Evolutionary conservation across 1,140 invertebrate genomes (phyloP).

Genomic region (Caenorhabditis briggsae): DNA sequence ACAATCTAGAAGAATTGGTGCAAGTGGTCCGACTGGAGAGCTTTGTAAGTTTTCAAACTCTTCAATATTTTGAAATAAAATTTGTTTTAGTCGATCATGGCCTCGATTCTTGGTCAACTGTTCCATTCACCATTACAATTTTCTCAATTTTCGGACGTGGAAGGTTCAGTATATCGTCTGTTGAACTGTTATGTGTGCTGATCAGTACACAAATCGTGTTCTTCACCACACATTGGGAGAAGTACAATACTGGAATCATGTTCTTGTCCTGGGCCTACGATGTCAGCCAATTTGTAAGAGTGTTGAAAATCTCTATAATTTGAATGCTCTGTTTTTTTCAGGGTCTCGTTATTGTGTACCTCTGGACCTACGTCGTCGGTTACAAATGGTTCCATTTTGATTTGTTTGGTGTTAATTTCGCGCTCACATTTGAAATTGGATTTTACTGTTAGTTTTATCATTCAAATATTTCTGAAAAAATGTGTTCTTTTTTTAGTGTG

Average conservation of each 20-base stretch:
- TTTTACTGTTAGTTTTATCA: constrained; percentile 71
- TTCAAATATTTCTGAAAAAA: neutral
- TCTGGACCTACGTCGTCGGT: constrained; percentile 72
- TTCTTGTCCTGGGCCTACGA: constrained; percentile 81
- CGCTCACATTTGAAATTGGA: constrained; percentile 68
- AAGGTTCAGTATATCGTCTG: constrained; percentile 78
- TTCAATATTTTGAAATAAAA: no score
- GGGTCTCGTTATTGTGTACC: constrained; percentile 74
- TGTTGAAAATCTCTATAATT: neutral
- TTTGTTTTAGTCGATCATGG: constrained; percentile 76
- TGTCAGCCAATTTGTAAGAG: constrained; percentile 79
- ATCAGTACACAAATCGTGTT: constrained; percentile 79
- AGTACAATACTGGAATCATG: constrained; percentile 81
- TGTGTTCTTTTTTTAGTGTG: constrained; percentile 65
- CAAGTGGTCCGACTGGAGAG: constrained; percentile 80
- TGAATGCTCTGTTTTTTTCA: constrained; percentile 50
- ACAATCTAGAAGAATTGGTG: constrained; percentile 80
- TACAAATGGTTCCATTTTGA: constrained; percentile 73
- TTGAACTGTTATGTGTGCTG: constrained; percentile 77
- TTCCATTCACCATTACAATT: constrained; percentile 80
- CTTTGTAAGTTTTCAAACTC: constrained; percentile 72
- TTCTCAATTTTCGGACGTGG: constrained; percentile 80
- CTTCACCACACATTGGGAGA: constrained; percentile 81
- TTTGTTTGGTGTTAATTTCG: constrained; percentile 71
- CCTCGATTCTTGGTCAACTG: constrained; percentile 79